These are phyloP conservation scores for Carcharodon carcharias DNA, from an alignment of 2,797 vertebrate genomes.

Conservation along the genomic window DNA sequence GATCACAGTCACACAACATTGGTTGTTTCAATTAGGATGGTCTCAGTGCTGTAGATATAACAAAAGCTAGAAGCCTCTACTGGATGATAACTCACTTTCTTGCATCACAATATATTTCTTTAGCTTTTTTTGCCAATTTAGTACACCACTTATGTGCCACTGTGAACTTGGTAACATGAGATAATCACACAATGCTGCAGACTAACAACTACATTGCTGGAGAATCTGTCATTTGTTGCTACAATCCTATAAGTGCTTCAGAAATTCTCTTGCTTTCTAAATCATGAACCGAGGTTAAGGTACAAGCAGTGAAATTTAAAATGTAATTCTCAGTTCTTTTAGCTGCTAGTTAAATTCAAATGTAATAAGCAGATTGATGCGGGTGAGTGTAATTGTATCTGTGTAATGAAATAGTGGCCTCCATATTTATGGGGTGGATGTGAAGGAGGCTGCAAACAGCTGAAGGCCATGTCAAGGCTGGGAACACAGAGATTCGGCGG, in stretches of 20 bases:
- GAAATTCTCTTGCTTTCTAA: not conserved
- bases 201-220: not conserved
- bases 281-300: not conserved
- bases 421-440: no score
- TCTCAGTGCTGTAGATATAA: not conserved
- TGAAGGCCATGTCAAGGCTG: no score
- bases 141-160: not conserved
- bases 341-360: not conserved
- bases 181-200: not conserved
- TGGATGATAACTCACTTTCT: not conserved
- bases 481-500: no score
- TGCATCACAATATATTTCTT: not conserved
- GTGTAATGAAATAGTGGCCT: not conserved
- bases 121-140: not conserved
- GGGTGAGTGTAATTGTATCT: not conserved
- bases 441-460: no score
- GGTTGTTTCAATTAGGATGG: not conserved
- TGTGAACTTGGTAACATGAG: not conserved
- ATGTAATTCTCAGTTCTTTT: not conserved
- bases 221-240: not conserved
- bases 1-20: not conserved
- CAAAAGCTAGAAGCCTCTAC: not conserved
- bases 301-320: not conserved
- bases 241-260: not conserved
- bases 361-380: not conserved